phyloP scores from a whole-genome alignment of 2,113 vertebrate genomes.

The Crotalus tigris region DNA sequence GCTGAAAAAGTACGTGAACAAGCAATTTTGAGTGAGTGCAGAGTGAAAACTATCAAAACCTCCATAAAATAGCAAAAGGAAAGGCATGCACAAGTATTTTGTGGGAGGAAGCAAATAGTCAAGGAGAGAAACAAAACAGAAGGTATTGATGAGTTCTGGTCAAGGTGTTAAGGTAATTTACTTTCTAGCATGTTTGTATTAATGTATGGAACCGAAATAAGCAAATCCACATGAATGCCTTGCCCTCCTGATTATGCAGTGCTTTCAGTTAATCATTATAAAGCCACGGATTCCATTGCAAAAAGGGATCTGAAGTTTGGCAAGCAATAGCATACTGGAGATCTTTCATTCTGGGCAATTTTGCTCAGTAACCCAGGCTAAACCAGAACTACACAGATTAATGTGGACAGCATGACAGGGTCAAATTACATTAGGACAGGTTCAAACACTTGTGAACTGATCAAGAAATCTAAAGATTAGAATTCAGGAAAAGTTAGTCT shows the following conservation, averaged over 20 bases:
- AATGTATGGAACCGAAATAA: background rate
- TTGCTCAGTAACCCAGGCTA: constrained; percentile 30
- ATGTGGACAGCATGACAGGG: constrained; percentile 23
- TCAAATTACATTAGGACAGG: constrained; percentile 26
- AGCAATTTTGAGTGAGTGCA: constrained; percentile 38
- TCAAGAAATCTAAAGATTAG: constrained; percentile 41
- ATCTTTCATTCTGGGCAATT: background rate
- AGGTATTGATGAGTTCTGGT: background rate
- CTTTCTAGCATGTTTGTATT: background rate
- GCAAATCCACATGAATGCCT: background rate
- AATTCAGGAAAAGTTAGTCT: constrained; percentile 70
- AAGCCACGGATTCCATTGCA: background rate
- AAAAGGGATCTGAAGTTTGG: background rate
- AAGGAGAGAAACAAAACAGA: constrained; percentile 1
- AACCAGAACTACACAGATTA: constrained; percentile 28
- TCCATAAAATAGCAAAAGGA: background rate
- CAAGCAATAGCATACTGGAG: background rate
- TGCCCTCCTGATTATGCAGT: background rate
- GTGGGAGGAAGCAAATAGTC: constrained; percentile 40
- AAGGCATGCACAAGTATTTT: background rate
- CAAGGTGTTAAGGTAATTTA: background rate
- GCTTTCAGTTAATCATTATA: background rate
- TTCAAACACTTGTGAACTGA: constrained; percentile 35
- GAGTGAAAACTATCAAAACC: background rate
- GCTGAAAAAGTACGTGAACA: constrained; percentile 34